Evolutionary conservation across 1,140 invertebrate species (phyloP), one percentile per base, ranked within the genome.

Genomic region (Drosophila gunungcola): DNA sequence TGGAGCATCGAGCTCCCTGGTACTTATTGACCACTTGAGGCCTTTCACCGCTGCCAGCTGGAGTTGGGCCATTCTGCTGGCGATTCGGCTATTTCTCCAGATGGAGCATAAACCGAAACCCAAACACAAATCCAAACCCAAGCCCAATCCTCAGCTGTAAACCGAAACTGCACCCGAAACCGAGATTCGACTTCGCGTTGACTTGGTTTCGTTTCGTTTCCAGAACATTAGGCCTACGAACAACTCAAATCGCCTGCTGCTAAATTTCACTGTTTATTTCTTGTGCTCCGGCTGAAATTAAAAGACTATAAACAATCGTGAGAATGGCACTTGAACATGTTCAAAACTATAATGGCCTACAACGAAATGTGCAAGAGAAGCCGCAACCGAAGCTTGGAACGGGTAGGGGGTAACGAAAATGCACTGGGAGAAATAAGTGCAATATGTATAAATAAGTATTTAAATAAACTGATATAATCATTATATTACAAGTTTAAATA

Each of bases 241-340:
- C 49, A 68, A 55, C 61, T 58, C 64, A 25, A 63, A 77, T 86
- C 72, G 82, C 73, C 62, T 88, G 84, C 51, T 89, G 83, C 84
- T 88, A 88, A 88, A 88, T 88, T 83, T 89, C 83, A 83, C 83
- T 88, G 84, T 83, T 88, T 88, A 88, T 89, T 83, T 88, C 84
- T 83, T 73, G 72, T 80, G 80, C 75, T 79, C 73, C 63, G 72
- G 72, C 83, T 89, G 88, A 91, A 91, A 83, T 88, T 88, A 83
- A 82, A 89, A 89, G 80, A 91, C 83, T 89, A 88, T 88, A 89
- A 90, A 90, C 83, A 86, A 89, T 91, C 83, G 88, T 84, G 88
- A 89, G 88, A 91, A 91, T 91, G 79, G 89, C 83, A 88, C 83
- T 88, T 88, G 83, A 88, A 89, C 83, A 89, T 88, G 83, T 89